phyloP scores from a whole-genome alignment of 2,113 vertebrate species.

The Gavialis gangeticus region DNA sequence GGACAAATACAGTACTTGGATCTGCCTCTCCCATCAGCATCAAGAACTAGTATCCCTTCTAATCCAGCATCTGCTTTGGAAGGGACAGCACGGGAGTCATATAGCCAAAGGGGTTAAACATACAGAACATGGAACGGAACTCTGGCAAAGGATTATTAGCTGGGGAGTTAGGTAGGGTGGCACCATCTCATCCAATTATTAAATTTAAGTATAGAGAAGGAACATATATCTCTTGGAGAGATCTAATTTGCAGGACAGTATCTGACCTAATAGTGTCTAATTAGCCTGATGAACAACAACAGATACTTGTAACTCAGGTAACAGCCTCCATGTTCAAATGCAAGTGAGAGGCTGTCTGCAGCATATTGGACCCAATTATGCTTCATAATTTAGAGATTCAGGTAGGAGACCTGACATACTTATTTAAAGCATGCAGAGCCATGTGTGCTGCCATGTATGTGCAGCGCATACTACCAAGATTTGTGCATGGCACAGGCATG shows the following conservation, averaged over 20 bases:
- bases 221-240: background rate
- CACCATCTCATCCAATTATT: constrained; percentile 23
- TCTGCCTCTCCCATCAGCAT: background rate
- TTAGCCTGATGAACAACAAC: constrained; percentile 24
- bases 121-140: background rate
- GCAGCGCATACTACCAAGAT: background rate
- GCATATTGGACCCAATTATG: background rate
- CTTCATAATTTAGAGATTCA: background rate
- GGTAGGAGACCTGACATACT: background rate
- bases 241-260: background rate
- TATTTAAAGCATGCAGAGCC: background rate
- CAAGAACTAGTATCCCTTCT: background rate
- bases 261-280: constrained; percentile 18
- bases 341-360: constrained; percentile 2
- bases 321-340: background rate
- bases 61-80: background rate
- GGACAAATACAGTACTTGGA: background rate
- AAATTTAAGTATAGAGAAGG: background rate
- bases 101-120: background rate
- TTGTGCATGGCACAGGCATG: accelerated
- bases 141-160: constrained; percentile 16
- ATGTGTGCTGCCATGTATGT: background rate
- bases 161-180: background rate
- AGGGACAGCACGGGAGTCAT: background rate
- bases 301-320: constrained; percentile 25